Conservation (phyloP, 2,113 vertebrate genomes). For the Madoqua kirkii region DNA sequence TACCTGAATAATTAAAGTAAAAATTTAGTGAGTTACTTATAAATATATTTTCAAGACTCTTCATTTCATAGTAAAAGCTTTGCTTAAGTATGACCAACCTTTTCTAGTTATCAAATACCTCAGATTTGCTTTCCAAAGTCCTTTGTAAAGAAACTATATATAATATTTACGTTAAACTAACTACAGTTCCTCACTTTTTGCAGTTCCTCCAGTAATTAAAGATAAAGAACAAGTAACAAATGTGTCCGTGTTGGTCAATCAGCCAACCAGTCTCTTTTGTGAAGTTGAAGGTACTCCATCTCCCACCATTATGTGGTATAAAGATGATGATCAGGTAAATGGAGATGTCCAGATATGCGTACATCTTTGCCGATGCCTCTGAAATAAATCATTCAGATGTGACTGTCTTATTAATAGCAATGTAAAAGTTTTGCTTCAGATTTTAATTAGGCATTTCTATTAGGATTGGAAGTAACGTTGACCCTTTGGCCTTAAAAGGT, state of each 20-base stretch:
- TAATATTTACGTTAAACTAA: neutral
- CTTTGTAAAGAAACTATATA: neutral
- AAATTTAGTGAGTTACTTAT: neutral
- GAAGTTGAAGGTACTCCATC: conserved; percentile 91
- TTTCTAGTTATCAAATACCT: neutral
- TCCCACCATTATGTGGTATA: conserved; percentile 92
- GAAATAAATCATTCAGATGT: neutral
- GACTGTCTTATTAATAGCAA: neutral
- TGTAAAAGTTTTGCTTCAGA: neutral
- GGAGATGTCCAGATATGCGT: neutral
- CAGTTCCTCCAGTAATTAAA: conserved; percentile 92
- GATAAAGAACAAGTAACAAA: conserved; percentile 85
- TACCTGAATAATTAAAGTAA: neutral
- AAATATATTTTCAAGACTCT: neutral
- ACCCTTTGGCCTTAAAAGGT: conserved; percentile 81
- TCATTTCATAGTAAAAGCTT: neutral
- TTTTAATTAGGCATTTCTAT: neutral
- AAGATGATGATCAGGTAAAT: conserved; percentile 88
- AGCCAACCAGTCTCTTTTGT: conserved; percentile 88
- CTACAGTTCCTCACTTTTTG: conserved; percentile 7
- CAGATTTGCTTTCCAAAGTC: neutral
- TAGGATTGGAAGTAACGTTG: neutral
- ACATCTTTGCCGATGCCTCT: neutral
- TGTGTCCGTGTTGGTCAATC: conserved; percentile 86
- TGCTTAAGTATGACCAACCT: neutral